These are phyloP conservation scores for Enteromius mattozi DNA, from an alignment of 2,797 vertebrate genomes.

Conservation along the genomic window DNA sequence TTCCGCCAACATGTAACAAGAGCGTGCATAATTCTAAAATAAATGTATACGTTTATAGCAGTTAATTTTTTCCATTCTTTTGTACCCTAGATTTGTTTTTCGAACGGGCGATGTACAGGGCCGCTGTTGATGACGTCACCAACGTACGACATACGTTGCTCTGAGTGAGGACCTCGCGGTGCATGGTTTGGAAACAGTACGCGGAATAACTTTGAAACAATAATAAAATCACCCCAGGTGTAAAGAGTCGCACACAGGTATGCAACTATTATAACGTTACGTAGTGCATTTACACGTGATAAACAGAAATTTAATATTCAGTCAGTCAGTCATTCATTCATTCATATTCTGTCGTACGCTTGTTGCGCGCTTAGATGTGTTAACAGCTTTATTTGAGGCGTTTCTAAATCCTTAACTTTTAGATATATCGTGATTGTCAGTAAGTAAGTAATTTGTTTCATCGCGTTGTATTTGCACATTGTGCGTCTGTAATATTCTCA, in stretches of 20 bases:
- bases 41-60: neutral
- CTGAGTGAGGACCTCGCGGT: conserved; percentile 60
- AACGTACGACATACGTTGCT: conserved; percentile 56
- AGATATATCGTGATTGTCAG: neutral
- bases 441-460: neutral
- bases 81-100: conserved; percentile 24
- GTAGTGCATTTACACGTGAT: neutral
- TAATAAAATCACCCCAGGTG: neutral
- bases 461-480: neutral
- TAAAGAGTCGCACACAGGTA: conserved; percentile 37
- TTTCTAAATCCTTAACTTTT: neutral
- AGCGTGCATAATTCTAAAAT: neutral
- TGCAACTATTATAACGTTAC: neutral
- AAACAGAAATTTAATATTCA: too few relatives aligned
- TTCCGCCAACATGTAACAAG: neutral
- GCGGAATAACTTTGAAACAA: neutral
- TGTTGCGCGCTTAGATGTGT: neutral
- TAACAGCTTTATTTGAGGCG: too few relatives aligned
- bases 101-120: conserved; percentile 42
- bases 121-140: conserved; percentile 24
- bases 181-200: conserved; percentile 71
- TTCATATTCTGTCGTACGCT: neutral
- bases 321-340: neutral
- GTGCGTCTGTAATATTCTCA: neutral
- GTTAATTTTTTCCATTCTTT: neutral